phyloP scores from a whole-genome alignment of 2,113 vertebrate species.

The Tapirus terrestris region DNA sequence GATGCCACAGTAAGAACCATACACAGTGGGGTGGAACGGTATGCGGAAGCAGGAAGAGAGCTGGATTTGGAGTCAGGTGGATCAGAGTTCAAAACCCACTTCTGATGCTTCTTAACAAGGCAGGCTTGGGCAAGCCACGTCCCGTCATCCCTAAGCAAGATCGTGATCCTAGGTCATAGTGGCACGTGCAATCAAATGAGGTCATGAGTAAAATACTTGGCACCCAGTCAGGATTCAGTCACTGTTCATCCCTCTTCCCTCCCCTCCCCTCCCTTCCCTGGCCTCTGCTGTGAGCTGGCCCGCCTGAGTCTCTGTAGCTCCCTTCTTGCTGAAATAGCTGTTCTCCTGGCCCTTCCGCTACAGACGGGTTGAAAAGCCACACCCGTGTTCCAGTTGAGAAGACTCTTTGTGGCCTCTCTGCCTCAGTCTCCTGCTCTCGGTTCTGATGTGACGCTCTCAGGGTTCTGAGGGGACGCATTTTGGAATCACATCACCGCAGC shows the following conservation, averaged over 20 bases:
- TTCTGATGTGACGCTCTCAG: neutral
- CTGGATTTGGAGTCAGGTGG: neutral
- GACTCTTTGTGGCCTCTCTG: neutral
- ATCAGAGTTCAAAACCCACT: neutral
- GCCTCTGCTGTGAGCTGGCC: neutral
- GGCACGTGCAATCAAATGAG: neutral
- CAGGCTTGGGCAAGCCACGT: neutral
- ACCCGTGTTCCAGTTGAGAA: neutral
- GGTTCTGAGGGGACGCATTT: neutral
- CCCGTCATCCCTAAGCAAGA: neutral
- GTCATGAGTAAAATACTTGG: rapidly evolving
- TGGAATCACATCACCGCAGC: too few species aligned
- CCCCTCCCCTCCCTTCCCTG: neutral
- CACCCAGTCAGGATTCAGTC: neutral
- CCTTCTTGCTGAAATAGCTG: neutral
- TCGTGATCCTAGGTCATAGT: rapidly evolving
- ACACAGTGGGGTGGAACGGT: rapidly evolving
- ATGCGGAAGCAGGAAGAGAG: neutral
- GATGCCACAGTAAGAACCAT: neutral
- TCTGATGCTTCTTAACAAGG: neutral
- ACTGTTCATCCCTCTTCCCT: neutral
- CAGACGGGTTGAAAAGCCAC: neutral
- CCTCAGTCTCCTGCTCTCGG: neutral
- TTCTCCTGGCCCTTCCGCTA: neutral
- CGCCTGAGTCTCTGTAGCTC: neutral